A percentile compares a stretch with the other conserved stretches of the same genome.
Evolutionary conservation across 2,113 vertebrate species (phyloP).

Genomic region (Amblyornis subalaris): DNA sequence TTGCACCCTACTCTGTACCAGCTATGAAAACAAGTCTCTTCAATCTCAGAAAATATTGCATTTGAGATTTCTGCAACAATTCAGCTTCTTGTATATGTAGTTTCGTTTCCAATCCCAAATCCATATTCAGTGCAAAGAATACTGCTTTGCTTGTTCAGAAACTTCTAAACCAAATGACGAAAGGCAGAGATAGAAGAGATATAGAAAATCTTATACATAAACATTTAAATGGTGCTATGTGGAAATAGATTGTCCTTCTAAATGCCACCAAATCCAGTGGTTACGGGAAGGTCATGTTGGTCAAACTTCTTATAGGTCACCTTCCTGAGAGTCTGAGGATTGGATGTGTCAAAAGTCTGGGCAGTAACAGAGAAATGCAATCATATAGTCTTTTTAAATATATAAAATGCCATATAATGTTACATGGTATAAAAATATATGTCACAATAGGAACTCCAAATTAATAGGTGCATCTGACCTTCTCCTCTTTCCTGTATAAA

Average conservation of each 20-base stretch:
- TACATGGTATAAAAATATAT: background rate
- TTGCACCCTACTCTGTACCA: background rate
- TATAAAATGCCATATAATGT: background rate
- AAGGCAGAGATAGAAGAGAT: background rate
- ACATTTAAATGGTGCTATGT: background rate
- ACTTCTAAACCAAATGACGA: background rate
- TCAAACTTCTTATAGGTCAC: background rate
- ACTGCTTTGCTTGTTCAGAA: background rate
- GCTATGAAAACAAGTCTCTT: background rate
- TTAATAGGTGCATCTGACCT: background rate
- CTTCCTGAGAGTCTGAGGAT: background rate
- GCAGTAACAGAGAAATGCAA: background rate
- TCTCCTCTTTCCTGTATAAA: background rate
- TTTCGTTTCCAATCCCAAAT: background rate
- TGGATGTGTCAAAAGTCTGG: background rate
- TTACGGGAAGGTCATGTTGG: background rate
- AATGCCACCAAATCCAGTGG: background rate
- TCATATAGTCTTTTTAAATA: background rate
- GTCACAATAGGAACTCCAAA: background rate
- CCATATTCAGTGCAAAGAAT: background rate
- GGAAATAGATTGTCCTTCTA: background rate
- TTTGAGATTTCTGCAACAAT: background rate
- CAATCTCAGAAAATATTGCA: background rate
- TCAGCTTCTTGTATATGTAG: background rate
- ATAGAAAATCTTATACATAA: background rate